Percentiles rank a stretch among this genome's conserved stretches.
Conservation (phyloP, 2,797 vertebrate species). For the Parauchenoglanis punctatus region DNA sequence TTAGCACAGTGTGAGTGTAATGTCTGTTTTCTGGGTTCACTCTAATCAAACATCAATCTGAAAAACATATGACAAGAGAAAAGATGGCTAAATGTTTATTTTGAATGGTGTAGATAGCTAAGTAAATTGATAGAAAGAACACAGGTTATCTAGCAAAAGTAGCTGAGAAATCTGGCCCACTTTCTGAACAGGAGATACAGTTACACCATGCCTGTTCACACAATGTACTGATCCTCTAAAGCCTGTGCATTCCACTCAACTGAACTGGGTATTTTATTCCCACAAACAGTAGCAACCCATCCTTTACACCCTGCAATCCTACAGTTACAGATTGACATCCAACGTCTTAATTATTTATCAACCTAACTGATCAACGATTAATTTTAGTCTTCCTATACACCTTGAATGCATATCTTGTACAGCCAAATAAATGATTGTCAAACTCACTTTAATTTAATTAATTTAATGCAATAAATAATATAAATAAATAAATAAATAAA, state of each 20-base stretch:
- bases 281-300: neutral
- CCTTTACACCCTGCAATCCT: neutral
- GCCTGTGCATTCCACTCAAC: constrained; percentile 16
- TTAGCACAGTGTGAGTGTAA: constrained; percentile 57
- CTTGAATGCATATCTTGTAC: neutral
- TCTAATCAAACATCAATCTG: constrained; percentile 57
- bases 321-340: neutral
- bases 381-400: neutral
- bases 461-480: too few species aligned
- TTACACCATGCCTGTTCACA: constrained; percentile 39
- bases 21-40: constrained; percentile 65
- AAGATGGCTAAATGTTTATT: constrained; percentile 24
- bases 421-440: neutral
- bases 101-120: constrained; percentile 24
- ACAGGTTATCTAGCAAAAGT: constrained; percentile 8
- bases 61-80: constrained; percentile 23
- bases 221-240: constrained; percentile 33
- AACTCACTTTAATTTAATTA: neutral
- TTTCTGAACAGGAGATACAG: constrained; percentile 41
- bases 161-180: constrained; percentile 29
- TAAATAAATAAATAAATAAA: too few species aligned
- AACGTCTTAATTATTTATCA: neutral
- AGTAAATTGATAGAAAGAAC: constrained; percentile 44
- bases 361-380: neutral
- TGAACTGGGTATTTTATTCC: neutral